Conservation (phyloP, 2,888 invertebrate species). For the Tiliacea aurago region DNA sequence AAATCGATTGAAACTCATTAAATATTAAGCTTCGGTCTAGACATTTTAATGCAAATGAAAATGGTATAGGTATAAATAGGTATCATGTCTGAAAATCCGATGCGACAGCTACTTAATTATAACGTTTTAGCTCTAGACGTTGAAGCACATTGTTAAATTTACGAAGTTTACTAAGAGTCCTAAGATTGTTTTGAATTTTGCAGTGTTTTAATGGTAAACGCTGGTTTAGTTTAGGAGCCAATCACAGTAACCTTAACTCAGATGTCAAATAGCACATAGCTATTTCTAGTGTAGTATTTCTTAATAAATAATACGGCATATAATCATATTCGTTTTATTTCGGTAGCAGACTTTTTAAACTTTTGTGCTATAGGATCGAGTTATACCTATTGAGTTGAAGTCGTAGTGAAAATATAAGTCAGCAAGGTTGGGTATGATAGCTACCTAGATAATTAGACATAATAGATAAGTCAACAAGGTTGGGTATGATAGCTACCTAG, state of each 20-base stretch:
- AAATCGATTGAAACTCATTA: slow-evolving; percentile 8
- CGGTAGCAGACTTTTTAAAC: too few relatives aligned
- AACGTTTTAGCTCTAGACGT: not conserved
- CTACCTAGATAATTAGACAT: too few relatives aligned
- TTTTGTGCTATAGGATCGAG: not conserved
- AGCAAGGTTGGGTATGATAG: too few relatives aligned
- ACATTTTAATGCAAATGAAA: slow-evolving; percentile 38
- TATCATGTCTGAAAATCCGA: slow-evolving; percentile 8
- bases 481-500: too few relatives aligned
- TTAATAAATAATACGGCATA: too few relatives aligned
- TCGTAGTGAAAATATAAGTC: too few relatives aligned
- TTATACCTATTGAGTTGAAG: not conserved
- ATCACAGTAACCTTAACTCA: not conserved
- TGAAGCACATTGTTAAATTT: slow-evolving; percentile 1
- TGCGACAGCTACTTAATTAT: slow-evolving; percentile 19
- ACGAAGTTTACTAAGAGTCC: not conserved
- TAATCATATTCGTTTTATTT: too few relatives aligned
- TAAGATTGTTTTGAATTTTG: slow-evolving; percentile 1
- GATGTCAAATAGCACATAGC: too few relatives aligned
- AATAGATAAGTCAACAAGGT: not conserved
- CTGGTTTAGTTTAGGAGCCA: not conserved
- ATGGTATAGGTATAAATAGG: slow-evolving; percentile 2
- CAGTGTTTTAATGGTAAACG: not conserved
- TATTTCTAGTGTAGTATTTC: not conserved
- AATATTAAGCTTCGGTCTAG: slow-evolving; percentile 33